Conservation (phyloP, 2,797 vertebrate genomes). For the Phoebastria nigripes region DNA sequence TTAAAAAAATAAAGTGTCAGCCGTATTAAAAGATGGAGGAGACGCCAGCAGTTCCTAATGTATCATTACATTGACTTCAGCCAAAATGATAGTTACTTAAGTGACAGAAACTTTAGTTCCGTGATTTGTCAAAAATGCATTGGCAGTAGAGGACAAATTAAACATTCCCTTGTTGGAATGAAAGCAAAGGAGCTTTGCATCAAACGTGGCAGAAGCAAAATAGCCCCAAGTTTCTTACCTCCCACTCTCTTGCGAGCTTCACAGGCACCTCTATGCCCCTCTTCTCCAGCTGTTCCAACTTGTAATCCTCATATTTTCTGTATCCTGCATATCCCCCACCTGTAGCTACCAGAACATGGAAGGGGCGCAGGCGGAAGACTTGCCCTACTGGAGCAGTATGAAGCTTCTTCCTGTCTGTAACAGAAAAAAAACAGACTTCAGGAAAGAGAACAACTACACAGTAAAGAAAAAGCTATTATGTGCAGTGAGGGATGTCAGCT, state of each 20-base stretch:
- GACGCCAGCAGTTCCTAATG: background rate
- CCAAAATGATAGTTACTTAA: background rate
- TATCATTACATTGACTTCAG: background rate
- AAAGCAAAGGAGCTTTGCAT: background rate
- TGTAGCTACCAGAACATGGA: conserved; percentile 82
- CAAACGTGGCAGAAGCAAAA: background rate
- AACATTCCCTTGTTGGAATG: background rate
- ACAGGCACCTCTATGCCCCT: conserved; percentile 78
- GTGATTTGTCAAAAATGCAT: background rate
- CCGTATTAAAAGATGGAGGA: background rate
- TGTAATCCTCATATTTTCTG: conserved; percentile 82
- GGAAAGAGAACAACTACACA: background rate
- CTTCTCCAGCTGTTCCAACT: conserved; percentile 70
- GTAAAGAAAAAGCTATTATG: background rate
- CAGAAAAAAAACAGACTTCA: background rate
- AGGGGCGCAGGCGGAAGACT: conserved; percentile 75
- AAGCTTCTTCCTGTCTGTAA: conserved; percentile 71
- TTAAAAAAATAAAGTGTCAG: background rate
- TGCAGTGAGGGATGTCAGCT: background rate
- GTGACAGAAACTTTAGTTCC: background rate
- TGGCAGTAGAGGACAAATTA: background rate
- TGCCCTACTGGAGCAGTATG: conserved; percentile 66
- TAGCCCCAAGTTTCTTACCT: conserved; percentile 75
- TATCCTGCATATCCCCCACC: conserved; percentile 88
- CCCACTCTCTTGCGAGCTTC: conserved; percentile 78